Base-by-base conservation (phyloP, 2,888 invertebrate species). In the Sinhomidia bicolor region DNA sequence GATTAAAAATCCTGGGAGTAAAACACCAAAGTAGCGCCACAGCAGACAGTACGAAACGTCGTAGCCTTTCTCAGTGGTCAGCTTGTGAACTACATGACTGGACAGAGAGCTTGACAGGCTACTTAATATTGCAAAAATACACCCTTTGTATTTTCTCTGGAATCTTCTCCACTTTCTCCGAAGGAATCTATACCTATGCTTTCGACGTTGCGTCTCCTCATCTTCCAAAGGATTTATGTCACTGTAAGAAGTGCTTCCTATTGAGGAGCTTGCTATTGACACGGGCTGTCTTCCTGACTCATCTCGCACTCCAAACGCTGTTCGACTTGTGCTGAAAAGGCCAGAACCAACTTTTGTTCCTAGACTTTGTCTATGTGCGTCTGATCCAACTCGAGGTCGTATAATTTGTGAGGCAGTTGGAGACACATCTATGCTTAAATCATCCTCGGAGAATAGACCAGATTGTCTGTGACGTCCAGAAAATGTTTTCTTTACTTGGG, bases 61-160 rank as follows among this genome's bases (percentile, higher is more conserved):
- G 23, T 80, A 82, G 14, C 10, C 26, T 12, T 41, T 51, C 51
- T 54, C 17, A 17, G 4, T 44, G 17, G 86, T 80, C n/a, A 86
- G n/a, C 17, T 54, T 0, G 23, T 87, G 81, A 0, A 76, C 87
- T 29, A 82, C 47, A 29, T 71, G 80, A 36, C 76, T 81, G 4
- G 82, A 54, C 9, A 87, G 54, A 5, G 81, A 87, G 12, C 74
- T 74, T 5, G 62, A 41, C 0, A 87, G 26, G n/a, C 87, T 87
- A 57, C 82, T 82, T 3, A 87, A 14, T 0, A 87, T 4, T 0
- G 87, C 87, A 23, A 87, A 82, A n/a, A 82, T 62, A 10, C 81
- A 81, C 4, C 87, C 87, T 51, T 87, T 87, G 23, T 74, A 87
- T 26, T 87, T 87, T 62, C 87, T 74, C n/a, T 29, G 74, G 9